phyloP scores from a whole-genome alignment of 2,797 vertebrate genomes.

The Tenualosa thibaudeaui region DNA sequence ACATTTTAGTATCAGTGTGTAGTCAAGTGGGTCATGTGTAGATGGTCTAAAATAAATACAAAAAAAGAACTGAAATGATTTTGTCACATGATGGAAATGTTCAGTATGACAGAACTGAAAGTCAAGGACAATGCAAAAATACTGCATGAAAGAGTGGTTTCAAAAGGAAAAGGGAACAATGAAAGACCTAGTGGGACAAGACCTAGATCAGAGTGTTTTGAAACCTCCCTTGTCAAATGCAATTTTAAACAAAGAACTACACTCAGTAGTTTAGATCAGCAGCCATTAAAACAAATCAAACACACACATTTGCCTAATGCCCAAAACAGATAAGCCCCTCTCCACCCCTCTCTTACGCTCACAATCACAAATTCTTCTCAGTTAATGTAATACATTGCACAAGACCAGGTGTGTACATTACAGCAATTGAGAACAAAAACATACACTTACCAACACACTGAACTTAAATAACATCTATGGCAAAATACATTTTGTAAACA shows the following conservation, averaged over 20 bases:
- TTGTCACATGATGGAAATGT: constrained; percentile 8
- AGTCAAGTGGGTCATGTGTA: background rate
- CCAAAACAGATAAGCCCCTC: background rate
- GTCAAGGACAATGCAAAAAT: background rate
- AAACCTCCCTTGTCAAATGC: background rate
- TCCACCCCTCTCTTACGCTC: background rate
- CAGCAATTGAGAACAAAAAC: background rate
- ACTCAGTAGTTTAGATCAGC: background rate
- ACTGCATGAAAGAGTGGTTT: background rate
- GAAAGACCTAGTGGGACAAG: background rate
- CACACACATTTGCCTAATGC: background rate
- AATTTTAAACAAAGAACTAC: background rate
- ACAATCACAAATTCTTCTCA: too few species aligned
- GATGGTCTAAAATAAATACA: background rate
- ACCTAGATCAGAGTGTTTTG: background rate
- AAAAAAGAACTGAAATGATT: background rate
- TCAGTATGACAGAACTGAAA: background rate
- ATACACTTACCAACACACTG: background rate
- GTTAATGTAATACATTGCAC: background rate
- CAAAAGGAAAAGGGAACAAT: background rate
- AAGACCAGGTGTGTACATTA: background rate
- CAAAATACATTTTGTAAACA: background rate
- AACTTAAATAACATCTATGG: background rate
- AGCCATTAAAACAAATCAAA: background rate
- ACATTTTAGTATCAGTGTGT: background rate